Evolutionary conservation across 2,797 vertebrate genomes (phyloP).

Genomic region (Borostomias antarcticus): DNA sequence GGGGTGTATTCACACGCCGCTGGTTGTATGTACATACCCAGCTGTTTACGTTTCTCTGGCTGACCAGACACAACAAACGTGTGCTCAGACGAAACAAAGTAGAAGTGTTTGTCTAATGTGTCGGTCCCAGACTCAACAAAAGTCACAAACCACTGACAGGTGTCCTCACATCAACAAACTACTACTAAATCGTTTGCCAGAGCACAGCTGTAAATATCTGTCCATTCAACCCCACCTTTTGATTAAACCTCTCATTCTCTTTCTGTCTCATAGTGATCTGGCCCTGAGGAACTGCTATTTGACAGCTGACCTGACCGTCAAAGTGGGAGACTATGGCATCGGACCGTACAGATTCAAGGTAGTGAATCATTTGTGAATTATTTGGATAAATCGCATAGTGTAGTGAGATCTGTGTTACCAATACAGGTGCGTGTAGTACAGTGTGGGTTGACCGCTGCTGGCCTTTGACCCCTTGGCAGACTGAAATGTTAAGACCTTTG

Average conservation of each 20-base stretch:
- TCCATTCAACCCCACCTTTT: constrained; percentile 6
- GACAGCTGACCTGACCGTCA: constrained; percentile 93
- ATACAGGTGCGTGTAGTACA: constrained; percentile 6
- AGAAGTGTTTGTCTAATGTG: neutral
- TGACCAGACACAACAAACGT: neutral
- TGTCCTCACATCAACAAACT: neutral
- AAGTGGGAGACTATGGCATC: constrained; percentile 95
- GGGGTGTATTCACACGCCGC: neutral
- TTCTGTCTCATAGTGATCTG: constrained; percentile 81
- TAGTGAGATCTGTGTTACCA: constrained; percentile 3
- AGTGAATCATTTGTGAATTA: constrained; percentile 49
- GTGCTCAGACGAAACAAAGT: neutral
- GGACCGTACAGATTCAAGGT: constrained; percentile 93
- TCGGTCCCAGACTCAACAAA: neutral
- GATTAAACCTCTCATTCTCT: constrained; percentile 20
- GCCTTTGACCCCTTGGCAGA: constrained; percentile 21
- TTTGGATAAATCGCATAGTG: neutral
- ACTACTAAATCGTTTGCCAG: neutral
- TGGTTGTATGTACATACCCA: neutral
- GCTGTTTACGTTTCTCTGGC: neutral
- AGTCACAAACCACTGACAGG: neutral
- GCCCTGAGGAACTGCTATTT: constrained; percentile 95
- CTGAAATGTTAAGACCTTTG: constrained; percentile 23
- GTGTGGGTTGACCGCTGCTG: neutral
- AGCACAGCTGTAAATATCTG: neutral